Evolutionary conservation across 2,797 vertebrate species (phyloP).

Genomic region (Pangasius larnaudii): DNA sequence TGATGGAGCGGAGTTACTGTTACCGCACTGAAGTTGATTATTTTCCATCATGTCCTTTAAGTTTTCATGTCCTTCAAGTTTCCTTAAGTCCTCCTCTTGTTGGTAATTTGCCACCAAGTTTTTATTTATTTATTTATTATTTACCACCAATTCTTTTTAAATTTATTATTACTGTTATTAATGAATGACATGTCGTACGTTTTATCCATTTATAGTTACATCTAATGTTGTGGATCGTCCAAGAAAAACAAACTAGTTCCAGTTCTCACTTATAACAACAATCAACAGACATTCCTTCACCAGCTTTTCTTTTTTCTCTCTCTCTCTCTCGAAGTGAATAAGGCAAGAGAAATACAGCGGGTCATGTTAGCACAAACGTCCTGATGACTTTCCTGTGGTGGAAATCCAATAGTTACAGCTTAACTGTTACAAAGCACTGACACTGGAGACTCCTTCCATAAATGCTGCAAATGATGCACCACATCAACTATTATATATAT

Average conservation of each 20-base stretch:
- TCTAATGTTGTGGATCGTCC: neutral
- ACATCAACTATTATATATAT: neutral
- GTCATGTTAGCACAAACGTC: neutral
- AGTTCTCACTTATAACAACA: neutral
- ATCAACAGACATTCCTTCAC: neutral
- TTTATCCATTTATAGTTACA: constrained; percentile 2
- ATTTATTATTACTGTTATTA: no score
- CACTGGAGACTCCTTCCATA: neutral
- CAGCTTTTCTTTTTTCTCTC: neutral
- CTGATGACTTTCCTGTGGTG: neutral
- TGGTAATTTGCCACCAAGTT: neutral
- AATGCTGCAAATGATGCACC: neutral
- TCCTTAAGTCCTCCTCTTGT: neutral
- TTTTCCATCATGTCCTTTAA: neutral
- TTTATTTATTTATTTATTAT: no score
- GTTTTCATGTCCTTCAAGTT: neutral
- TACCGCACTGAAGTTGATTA: neutral
- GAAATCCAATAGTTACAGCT: neutral
- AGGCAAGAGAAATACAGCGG: neutral
- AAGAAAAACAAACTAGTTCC: neutral
- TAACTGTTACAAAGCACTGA: neutral
- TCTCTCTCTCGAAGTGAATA: neutral
- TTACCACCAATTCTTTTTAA: no score
- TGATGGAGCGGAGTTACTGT: neutral
- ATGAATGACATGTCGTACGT: neutral